A percentile compares a stretch with the other conserved stretches of the same genome.
These are phyloP conservation scores for Loxodonta africana DNA, from an alignment of 2,113 vertebrate species.

Conservation along the genomic window DNA sequence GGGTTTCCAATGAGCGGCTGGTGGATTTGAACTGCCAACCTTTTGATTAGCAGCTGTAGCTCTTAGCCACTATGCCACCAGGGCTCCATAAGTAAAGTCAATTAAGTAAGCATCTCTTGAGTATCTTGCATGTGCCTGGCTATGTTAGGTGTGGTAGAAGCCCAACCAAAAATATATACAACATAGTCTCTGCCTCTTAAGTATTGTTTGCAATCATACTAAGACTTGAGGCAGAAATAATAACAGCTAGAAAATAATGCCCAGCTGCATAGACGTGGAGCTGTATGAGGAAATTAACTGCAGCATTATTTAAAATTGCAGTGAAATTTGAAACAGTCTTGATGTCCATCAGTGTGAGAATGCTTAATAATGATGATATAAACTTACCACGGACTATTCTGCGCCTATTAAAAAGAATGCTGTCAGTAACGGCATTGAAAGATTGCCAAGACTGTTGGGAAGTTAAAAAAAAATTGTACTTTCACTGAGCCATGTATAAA, in stretches of 20 bases:
- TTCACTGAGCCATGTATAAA: neutral
- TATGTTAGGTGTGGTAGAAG: neutral
- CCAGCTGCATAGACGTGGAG: constrained; percentile 17
- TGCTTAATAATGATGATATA: constrained; percentile 28
- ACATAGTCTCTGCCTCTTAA: neutral
- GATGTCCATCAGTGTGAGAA: constrained; percentile 22
- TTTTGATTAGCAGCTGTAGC: too few relatives aligned
- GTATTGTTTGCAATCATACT: neutral
- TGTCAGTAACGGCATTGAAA: constrained; percentile 28
- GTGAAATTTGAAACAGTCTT: constrained; percentile 32
- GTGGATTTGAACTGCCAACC: too few relatives aligned
- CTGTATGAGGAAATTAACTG: constrained; percentile 38
- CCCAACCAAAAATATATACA: neutral
- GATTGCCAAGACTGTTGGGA: constrained; percentile 19
- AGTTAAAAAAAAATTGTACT: neutral
- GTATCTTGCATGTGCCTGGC: neutral
- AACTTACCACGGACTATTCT: constrained; percentile 34
- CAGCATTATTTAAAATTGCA: constrained; percentile 60
- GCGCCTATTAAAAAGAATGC: constrained; percentile 45
- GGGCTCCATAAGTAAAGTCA: neutral
- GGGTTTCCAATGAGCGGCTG: too few relatives aligned
- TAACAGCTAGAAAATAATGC: constrained; percentile 13
- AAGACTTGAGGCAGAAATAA: neutral
- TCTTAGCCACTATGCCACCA: too few relatives aligned
- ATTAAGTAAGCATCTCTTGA: neutral